phyloP scores from a whole-genome alignment of 2,888 invertebrate species.

The Cataglyphis cursor region DNA sequence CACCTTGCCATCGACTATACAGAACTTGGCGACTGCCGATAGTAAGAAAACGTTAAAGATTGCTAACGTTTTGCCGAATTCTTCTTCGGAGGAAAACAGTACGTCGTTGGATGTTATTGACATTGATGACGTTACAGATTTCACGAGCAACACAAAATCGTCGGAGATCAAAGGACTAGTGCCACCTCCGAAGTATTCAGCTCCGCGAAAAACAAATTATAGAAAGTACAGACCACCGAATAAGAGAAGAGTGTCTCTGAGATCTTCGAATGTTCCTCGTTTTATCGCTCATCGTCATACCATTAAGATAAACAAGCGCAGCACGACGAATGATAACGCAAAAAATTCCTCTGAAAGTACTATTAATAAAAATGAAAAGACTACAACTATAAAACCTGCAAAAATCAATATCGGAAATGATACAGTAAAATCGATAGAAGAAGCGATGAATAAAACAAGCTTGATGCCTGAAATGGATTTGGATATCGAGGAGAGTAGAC shows the following conservation, averaged over 20 bases:
- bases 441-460: neutral
- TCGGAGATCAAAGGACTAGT: slow-evolving; percentile 44
- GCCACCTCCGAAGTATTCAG: slow-evolving; percentile 49
- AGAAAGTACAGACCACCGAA: slow-evolving; percentile 22
- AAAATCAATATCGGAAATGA: neutral
- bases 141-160: neutral
- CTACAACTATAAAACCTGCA: neutral
- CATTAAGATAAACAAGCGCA: slow-evolving; percentile 63
- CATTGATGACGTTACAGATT: neutral
- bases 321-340: neutral
- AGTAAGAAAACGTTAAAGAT: slow-evolving; percentile 19
- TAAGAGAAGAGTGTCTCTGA: slow-evolving; percentile 25
- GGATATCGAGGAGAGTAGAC: slow-evolving; percentile 34
- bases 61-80: neutral
- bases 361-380: neutral
- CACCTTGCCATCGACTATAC: slow-evolving; percentile 20
- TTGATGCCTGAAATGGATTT: neutral
- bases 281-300: slow-evolving; percentile 54
- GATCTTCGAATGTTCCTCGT: slow-evolving; percentile 9
- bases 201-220: neutral
- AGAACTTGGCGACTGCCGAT: neutral
- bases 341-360: neutral
- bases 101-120: slow-evolving; percentile 25
- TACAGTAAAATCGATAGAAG: neutral
- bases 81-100: slow-evolving; percentile 9